A percentile compares a stretch with the other conserved stretches of the same genome.
phyloP scores from a whole-genome alignment of 2,113 vertebrate species.

The Rostratula benghalensis region DNA sequence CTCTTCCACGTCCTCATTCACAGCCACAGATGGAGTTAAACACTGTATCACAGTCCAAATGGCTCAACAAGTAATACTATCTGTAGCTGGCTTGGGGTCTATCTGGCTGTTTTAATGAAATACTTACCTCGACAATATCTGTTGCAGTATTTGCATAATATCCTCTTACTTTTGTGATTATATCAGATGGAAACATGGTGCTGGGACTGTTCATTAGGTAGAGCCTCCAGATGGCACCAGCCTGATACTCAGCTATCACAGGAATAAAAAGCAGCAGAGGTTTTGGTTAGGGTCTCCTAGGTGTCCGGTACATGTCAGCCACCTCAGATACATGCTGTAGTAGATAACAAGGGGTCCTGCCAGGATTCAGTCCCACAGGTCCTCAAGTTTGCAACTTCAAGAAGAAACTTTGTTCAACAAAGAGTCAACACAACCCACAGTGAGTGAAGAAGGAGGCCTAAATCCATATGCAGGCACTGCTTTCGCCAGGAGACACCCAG shows the following conservation, averaged over 20 bases:
- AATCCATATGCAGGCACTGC: not conserved
- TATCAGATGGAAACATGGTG: constrained; percentile 74
- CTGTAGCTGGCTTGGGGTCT: not conserved
- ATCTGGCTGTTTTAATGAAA: not conserved
- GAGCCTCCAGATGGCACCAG: constrained; percentile 79
- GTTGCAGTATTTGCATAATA: constrained; percentile 77
- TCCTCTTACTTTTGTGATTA: constrained; percentile 79
- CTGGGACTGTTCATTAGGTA: constrained; percentile 82
- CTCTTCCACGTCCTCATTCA: not conserved
- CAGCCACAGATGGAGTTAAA: not conserved
- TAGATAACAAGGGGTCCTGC: not conserved
- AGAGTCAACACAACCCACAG: not conserved
- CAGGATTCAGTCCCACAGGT: not conserved
- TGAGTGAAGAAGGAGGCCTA: not conserved
- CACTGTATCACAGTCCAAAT: not conserved
- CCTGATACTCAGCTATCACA: constrained; percentile 71
- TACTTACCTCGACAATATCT: constrained; percentile 83
- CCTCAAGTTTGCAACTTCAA: not conserved
- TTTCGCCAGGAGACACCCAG: not conserved
- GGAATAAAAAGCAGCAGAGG: constrained; percentile 2
- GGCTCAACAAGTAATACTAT: not conserved
- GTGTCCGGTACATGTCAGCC: not conserved
- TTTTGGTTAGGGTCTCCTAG: not conserved
- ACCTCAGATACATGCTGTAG: not conserved
- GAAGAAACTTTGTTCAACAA: not conserved